Conservation (phyloP, 37 sponge, comb jelly and placozoan genomes). For the Chondrosia reniformis region DNA sequence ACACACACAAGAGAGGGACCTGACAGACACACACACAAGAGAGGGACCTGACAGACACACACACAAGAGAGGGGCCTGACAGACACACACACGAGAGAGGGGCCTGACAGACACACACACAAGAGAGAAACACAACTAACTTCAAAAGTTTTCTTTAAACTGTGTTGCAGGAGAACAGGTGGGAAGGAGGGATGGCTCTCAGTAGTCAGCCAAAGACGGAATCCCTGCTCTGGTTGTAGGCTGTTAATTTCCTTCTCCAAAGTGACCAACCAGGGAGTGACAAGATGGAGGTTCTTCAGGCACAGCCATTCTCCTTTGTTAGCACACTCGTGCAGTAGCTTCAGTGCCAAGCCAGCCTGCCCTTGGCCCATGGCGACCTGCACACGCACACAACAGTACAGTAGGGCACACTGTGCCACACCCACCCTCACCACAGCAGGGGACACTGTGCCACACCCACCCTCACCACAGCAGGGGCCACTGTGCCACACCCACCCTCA, state of each 20-base stretch:
- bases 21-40: slow-evolving; percentile 3
- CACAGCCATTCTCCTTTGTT: slow-evolving; percentile 92
- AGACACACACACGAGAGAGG: not conserved
- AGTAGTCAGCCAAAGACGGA: slow-evolving; percentile 93
- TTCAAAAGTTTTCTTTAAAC: slow-evolving; percentile 86
- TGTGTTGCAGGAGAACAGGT: slow-evolving; percentile 79
- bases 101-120: not conserved
- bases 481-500: not conserved
- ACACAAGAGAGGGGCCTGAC: not conserved
- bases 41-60: not conserved
- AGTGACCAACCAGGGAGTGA: slow-evolving; percentile 81
- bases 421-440: not conserved
- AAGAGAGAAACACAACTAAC: not conserved
- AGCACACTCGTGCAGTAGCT: slow-evolving; percentile 77
- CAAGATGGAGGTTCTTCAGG: slow-evolving; percentile 96
- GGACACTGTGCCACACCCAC: not conserved
- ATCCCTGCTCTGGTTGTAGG: slow-evolving; percentile 69
- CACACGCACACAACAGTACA: not conserved
- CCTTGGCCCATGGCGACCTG: slow-evolving; percentile 99
- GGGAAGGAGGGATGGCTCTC: slow-evolving; percentile 92
- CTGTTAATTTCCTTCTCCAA: slow-evolving; percentile 92
- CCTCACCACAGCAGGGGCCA: not conserved
- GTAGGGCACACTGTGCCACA: not conserved
- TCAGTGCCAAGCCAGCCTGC: slow-evolving; percentile 79
- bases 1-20: not conserved